Evolutionary conservation across 2,113 vertebrate genomes (phyloP).

Genomic region (Centropus unirufus): DNA sequence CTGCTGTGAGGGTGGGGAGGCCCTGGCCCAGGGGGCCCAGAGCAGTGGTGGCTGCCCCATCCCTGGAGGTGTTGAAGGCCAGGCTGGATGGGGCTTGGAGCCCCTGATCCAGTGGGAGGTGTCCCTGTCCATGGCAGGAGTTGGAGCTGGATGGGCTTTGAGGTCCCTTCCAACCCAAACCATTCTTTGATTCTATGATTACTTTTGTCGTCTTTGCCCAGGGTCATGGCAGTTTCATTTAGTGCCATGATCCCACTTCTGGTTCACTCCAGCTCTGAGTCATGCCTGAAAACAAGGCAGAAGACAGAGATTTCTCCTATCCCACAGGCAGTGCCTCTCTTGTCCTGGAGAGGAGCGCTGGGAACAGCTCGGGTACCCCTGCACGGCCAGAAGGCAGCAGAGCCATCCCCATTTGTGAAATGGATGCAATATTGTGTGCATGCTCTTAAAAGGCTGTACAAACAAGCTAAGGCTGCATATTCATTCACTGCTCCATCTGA

Average conservation of each 20-base stretch:
- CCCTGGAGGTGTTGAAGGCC: too few species aligned
- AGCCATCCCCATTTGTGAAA: accelerated
- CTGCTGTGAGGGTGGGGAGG: too few species aligned
- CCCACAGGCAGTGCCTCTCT: not conserved
- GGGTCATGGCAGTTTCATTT: not conserved
- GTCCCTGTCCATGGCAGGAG: too few species aligned
- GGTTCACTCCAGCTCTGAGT: accelerated
- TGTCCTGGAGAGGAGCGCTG: not conserved
- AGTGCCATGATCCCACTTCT: not conserved
- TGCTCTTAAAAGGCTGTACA: not conserved
- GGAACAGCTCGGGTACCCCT: not conserved
- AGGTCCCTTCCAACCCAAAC: too few species aligned
- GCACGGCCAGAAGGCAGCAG: accelerated
- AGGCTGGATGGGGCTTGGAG: too few species aligned
- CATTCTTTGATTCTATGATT: not conserved
- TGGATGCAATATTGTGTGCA: accelerated
- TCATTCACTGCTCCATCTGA: not conserved
- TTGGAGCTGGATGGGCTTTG: too few species aligned
- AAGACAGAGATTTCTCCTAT: not conserved
- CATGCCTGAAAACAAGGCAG: not conserved
- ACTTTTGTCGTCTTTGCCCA: not conserved
- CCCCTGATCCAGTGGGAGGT: too few species aligned
- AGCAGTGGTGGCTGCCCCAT: too few species aligned
- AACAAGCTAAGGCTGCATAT: accelerated
- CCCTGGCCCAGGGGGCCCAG: too few species aligned